Evolutionary conservation across 2,888 invertebrate species (phyloP).

Genomic region (Formica aserva): DNA sequence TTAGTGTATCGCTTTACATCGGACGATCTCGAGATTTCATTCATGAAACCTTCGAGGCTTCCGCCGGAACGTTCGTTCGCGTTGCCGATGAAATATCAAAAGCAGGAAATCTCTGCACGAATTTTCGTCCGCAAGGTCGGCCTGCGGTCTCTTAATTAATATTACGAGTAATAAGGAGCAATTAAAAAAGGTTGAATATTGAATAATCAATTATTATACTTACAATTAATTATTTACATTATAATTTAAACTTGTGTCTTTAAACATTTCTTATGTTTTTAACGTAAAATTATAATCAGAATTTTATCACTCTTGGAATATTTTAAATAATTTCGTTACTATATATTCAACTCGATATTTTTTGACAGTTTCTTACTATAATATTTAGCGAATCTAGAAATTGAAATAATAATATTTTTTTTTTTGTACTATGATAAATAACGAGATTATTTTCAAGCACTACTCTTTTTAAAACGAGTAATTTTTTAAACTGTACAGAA

Average conservation of each 20-base stretch:
- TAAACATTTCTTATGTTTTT: background rate
- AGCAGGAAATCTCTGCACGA: slow-evolving; percentile 19
- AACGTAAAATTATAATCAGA: background rate
- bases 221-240: no score
- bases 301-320: background rate
- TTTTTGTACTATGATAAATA: no score
- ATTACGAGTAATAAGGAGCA: background rate
- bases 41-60: slow-evolving; percentile 62
- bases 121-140: background rate
- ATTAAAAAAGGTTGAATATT: background rate
- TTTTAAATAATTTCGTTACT: background rate
- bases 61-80: background rate
- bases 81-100: slow-evolving; percentile 29
- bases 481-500: background rate
- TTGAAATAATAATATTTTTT: background rate
- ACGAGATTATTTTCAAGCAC: no score
- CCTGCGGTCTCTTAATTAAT: slow-evolving; percentile 35
- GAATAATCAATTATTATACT: background rate
- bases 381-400: background rate
- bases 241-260: background rate
- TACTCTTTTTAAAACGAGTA: no score
- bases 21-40: slow-evolving; percentile 74
- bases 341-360: background rate
- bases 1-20: slow-evolving; percentile 69
- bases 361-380: background rate